These are phyloP conservation scores for Erebia ligea DNA, from an alignment of 2,888 invertebrate species.

Conservation along the genomic window DNA sequence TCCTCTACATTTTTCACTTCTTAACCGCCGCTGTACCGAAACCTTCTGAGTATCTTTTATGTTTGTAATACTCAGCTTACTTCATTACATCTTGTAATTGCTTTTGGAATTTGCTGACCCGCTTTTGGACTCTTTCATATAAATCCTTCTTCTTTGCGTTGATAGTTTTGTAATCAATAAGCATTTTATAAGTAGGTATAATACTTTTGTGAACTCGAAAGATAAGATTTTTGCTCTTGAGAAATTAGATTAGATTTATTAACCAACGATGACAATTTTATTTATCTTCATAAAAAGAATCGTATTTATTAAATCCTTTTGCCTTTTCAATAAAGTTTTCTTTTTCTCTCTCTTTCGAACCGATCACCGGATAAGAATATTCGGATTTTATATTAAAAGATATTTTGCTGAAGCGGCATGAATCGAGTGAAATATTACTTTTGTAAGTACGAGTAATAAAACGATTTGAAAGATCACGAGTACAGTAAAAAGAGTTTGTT, in stretches of 20 bases:
- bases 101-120: background rate
- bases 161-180: too few relatives aligned
- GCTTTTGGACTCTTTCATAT: background rate
- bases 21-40: too few relatives aligned
- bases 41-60: too few relatives aligned
- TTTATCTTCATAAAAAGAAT: too few relatives aligned
- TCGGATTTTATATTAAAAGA: conserved; percentile 13
- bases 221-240: too few relatives aligned
- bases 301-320: background rate
- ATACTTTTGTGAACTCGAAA: too few relatives aligned
- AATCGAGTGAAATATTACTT: conserved; percentile 18
- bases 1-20: too few relatives aligned
- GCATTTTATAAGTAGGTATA: too few relatives aligned
- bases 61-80: background rate
- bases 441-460: conserved; percentile 12
- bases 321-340: background rate
- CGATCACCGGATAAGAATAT: conserved; percentile 12
- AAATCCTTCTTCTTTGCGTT: background rate
- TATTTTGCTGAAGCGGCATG: conserved; percentile 8
- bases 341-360: conserved; percentile 8
- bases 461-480: conserved; percentile 10
- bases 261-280: too few relatives aligned
- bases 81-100: background rate
- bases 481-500: conserved; percentile 7
- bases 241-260: too few relatives aligned